Conservation (phyloP, 1,140 invertebrate species). For the Charaxes varanes region DNA sequence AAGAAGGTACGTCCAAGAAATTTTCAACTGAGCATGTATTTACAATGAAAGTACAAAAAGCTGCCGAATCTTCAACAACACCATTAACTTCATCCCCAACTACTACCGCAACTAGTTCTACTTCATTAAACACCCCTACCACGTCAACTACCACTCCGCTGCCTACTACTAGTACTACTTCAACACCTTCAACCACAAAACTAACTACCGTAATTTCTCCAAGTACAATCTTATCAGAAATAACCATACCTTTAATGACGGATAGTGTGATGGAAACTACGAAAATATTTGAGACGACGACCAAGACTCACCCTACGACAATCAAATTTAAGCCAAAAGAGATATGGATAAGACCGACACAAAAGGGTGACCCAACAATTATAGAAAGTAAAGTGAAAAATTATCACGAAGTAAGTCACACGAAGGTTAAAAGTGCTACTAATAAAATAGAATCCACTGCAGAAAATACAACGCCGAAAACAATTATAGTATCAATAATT, state of each 20-base stretch:
- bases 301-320: conserved; percentile 29
- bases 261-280: conserved; percentile 24
- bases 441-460: conserved; percentile 39
- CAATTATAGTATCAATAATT: conserved; percentile 67
- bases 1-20: conserved; percentile 29
- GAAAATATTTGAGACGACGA: conserved; percentile 31
- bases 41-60: conserved; percentile 23
- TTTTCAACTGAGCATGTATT: conserved; percentile 22
- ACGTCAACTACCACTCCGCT: conserved; percentile 16
- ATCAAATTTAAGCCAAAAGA: conserved; percentile 58
- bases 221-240: conserved; percentile 16
- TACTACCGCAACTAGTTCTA: conserved; percentile 4
- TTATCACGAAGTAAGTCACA: conserved; percentile 28
- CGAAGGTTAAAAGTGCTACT: conserved; percentile 33
- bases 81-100: conserved; percentile 15
- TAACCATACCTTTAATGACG: conserved; percentile 10
- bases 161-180: conserved; percentile 13
- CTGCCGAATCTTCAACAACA: conserved; percentile 16
- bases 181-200: conserved; percentile 12
- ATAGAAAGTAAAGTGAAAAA: conserved; percentile 46
- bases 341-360: conserved; percentile 65
- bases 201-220: conserved; percentile 11
- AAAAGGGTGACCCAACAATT: conserved; percentile 56
- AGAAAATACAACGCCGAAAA: conserved; percentile 56
- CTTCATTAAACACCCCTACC: conserved; percentile 7